Base-by-base conservation (phyloP, 2,113 vertebrate species). In the Tinamus guttatus region DNA sequence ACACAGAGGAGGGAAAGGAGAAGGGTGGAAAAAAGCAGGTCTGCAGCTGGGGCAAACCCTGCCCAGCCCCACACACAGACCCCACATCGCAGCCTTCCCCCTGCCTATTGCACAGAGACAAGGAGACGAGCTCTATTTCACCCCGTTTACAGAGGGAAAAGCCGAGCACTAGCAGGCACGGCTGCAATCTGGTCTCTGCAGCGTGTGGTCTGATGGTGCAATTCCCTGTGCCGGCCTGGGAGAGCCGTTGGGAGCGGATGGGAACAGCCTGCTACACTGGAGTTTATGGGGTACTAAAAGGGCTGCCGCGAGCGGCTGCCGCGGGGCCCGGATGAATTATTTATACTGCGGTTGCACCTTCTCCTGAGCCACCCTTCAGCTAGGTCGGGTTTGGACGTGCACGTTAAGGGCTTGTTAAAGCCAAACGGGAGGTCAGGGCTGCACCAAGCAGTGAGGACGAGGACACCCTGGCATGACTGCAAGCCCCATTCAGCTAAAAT, bases 251-350 rank as follows among this genome's bases (percentile, higher is more conserved):
- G 93, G 77, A 95, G 95, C 3, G 16, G 89, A 94, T 92, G 95
- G 95, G 92, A 97, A 97, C 88, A 96, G 94, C 94, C 96, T 81
- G 95, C 93, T 96, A 96, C 97, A 96, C 96, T 96, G 93, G 95
- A 97, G 96, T 97, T 98, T 96, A 97, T 97, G 88, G 94, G 92
- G 95, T 96, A 96, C 97, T 97, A 97, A 97, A 97, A 95, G 94
- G 95, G 77, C 87, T 95, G 67, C 82, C 86, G 85, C 47, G 58
- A 94, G 95, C 85, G 40, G 77, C 87, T 95, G 67, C 82, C 86
- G 85, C 47, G 58, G 94, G 95, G 87, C 73, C 85, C 11, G 63
- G 90, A 94, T 95, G 89, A 96, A 95, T 97, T 94, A 96, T 97
- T 95, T 94, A 95, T 86, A 67, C 70, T 41, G 47, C 90, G 87